phyloP scores from a whole-genome alignment of 2,797 vertebrate genomes.

The Hippocampus kuda region DNA sequence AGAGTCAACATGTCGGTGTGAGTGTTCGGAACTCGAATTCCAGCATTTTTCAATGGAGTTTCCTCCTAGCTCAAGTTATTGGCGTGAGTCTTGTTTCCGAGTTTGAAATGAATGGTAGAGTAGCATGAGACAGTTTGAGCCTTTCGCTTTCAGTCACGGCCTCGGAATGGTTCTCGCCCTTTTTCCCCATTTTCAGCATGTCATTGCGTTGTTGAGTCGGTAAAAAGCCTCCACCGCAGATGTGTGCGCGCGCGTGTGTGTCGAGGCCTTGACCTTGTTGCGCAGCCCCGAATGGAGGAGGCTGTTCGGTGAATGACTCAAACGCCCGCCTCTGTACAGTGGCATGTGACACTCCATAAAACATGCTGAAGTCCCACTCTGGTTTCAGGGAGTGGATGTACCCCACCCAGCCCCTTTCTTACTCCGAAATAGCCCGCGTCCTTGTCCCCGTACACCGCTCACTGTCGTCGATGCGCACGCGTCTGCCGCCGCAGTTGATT shows the following conservation, averaged over 20 bases:
- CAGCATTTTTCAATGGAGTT: no score
- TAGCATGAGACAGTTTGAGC: background rate
- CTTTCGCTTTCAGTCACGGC: background rate
- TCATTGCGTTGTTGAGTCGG: background rate
- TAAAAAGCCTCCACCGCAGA: conserved; percentile 1
- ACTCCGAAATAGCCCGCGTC: conserved; percentile 73
- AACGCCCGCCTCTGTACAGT: conserved; percentile 37
- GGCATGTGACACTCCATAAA: conserved; percentile 74
- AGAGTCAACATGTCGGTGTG: background rate
- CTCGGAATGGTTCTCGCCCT: background rate
- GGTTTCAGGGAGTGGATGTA: conserved; percentile 73
- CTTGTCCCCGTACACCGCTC: conserved; percentile 60
- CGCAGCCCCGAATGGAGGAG: conserved; percentile 57
- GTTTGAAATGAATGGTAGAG: no score
- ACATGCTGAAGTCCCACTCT: conserved; percentile 64
- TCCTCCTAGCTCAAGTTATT: no score
- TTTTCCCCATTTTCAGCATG: background rate
- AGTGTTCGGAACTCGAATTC: no score
- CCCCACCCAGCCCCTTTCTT: conserved; percentile 48
- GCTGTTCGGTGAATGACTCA: conserved; percentile 66
- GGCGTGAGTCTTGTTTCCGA: no score
- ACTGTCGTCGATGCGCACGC: conserved; percentile 39
- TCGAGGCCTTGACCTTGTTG: conserved; percentile 68
- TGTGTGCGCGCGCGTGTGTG: conserved; percentile 15
- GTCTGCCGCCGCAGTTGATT: conserved; percentile 54